These are phyloP conservation scores for Castor canadensis DNA, from an alignment of 2,113 vertebrate species.

Conservation along the genomic window DNA sequence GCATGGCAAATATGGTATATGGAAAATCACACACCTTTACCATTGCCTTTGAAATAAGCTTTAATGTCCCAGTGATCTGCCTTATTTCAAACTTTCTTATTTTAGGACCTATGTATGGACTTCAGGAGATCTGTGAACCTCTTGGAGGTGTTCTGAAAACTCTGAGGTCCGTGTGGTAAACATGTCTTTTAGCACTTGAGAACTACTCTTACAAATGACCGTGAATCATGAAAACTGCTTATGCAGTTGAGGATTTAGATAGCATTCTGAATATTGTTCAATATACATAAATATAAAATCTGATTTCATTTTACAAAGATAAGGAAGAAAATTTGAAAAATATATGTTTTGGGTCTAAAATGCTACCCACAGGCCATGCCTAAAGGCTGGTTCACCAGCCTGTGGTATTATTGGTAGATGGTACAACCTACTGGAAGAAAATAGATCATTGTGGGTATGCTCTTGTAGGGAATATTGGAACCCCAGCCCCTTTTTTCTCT, in stretches of 20 bases:
- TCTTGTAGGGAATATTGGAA: neutral
- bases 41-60: neutral
- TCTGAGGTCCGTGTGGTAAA: neutral
- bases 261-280: slow-evolving; percentile 6
- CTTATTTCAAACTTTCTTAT: slow-evolving; percentile 4
- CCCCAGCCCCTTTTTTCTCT: neutral
- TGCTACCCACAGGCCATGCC: neutral
- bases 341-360: neutral
- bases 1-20: neutral
- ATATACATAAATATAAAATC: neutral
- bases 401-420: neutral
- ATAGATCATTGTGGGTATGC: neutral
- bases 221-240: neutral
- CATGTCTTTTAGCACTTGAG: neutral
- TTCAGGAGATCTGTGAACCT: neutral
- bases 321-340: neutral
- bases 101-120: neutral
- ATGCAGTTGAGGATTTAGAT: neutral
- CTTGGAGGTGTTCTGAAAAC: neutral
- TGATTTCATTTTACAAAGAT: neutral
- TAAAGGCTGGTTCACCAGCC: neutral
- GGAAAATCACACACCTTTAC: neutral
- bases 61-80: neutral
- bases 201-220: slow-evolving; percentile 10
- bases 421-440: neutral